Conservation (phyloP, 2,888 invertebrate species). For the Sipunculus nudus region DNA sequence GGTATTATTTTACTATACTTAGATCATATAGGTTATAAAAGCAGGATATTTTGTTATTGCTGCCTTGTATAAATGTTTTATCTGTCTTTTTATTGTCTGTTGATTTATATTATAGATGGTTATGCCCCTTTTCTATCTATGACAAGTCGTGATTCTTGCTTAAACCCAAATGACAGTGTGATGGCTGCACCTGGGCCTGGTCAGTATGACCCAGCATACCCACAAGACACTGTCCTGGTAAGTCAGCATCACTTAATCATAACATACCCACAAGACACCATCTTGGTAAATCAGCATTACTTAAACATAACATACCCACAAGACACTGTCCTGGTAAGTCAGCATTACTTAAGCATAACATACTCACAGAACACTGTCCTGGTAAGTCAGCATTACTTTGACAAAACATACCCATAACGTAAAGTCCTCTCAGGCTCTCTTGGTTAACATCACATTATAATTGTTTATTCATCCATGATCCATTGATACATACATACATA, state of each 20-base stretch:
- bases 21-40: neutral
- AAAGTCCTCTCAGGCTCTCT: too few species aligned
- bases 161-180: conserved; percentile 58
- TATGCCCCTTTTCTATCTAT: conserved; percentile 67
- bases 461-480: too few species aligned
- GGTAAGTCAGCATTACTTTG: conserved; percentile 43
- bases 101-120: conserved; percentile 53
- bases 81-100: neutral
- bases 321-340: conserved; percentile 48
- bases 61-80: neutral
- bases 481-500: too few species aligned
- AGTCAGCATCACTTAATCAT: conserved; percentile 15
- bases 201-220: conserved; percentile 60
- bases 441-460: too few species aligned
- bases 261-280: conserved; percentile 43
- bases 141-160: conserved; percentile 61
- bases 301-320: conserved; percentile 41
- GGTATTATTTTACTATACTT: too few species aligned
- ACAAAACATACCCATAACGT: too few species aligned
- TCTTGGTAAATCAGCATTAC: conserved; percentile 50
- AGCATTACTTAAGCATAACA: conserved; percentile 7
- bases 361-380: conserved; percentile 47
- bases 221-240: conserved; percentile 52
- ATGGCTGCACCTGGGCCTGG: conserved; percentile 66
- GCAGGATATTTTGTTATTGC: neutral